Evolutionary conservation across 1,140 invertebrate genomes (phyloP).

Genomic region (Tribolium madens): DNA sequence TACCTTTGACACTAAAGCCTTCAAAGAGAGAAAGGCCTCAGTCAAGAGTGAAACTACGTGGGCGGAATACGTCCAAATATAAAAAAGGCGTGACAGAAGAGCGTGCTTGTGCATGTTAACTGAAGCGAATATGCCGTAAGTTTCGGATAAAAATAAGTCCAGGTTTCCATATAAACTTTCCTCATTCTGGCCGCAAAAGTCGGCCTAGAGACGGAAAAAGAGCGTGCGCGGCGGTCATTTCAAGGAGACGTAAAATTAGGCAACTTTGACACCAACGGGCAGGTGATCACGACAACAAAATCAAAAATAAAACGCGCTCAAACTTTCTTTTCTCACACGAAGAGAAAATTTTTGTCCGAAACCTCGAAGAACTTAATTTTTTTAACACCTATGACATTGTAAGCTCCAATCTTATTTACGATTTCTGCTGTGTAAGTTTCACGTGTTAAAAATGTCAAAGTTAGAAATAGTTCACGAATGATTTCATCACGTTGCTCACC

Average conservation of each 20-base stretch:
- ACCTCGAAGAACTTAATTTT: neutral
- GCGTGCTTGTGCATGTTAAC: slow-evolving; percentile 51
- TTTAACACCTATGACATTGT: slow-evolving; percentile 20
- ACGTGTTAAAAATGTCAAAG: slow-evolving; percentile 7
- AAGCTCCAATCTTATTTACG: slow-evolving; percentile 3
- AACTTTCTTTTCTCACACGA: neutral
- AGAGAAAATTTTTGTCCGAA: neutral
- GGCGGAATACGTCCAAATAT: slow-evolving; percentile 50
- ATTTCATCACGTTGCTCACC: neutral
- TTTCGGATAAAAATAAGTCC: slow-evolving; percentile 30
- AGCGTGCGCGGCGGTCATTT: slow-evolving; percentile 27
- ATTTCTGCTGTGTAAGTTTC: slow-evolving; percentile 1
- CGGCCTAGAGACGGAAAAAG: slow-evolving; percentile 9
- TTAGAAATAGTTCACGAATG: slow-evolving; percentile 7
- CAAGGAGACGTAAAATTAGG: slow-evolving; percentile 45
- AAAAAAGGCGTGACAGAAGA: slow-evolving; percentile 50
- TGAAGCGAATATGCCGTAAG: slow-evolving; percentile 42
- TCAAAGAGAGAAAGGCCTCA: slow-evolving; percentile 33
- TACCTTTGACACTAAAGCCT: slow-evolving; percentile 14
- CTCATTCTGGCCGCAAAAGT: slow-evolving; percentile 14
- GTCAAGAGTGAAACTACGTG: slow-evolving; percentile 45
- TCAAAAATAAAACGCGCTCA: slow-evolving; percentile 39
- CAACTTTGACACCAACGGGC: slow-evolving; percentile 42
- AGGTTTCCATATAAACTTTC: slow-evolving; percentile 21
- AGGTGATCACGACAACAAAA: slow-evolving; percentile 39